Percentiles rank a stretch among this genome's conserved stretches.
Conservation (phyloP, 2,113 vertebrate species). For the Etheostoma spectabile region DNA sequence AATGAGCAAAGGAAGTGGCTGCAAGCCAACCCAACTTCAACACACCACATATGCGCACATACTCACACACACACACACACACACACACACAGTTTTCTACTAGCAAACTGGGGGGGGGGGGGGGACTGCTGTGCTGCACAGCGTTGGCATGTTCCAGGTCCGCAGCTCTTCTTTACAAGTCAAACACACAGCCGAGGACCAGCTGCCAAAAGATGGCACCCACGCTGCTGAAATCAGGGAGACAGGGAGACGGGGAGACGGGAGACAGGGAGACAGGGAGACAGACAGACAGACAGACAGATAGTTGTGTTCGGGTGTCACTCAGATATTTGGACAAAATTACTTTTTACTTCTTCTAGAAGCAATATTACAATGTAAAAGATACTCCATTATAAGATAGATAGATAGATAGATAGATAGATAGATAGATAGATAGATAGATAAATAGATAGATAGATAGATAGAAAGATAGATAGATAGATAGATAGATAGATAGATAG, state of each 20-base stretch:
- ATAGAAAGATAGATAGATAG: too few relatives aligned
- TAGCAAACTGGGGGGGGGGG: conserved; percentile 81
- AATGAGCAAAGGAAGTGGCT: conserved; percentile 78
- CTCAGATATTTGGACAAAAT: neutral
- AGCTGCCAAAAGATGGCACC: conserved; percentile 70
- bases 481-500: too few relatives aligned
- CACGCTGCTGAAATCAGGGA: conserved; percentile 33
- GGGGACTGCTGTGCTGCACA: conserved; percentile 53
- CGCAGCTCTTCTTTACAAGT: conserved; percentile 41
- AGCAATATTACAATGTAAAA: too few relatives aligned
- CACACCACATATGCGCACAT: conserved; percentile 61
- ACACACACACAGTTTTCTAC: conserved; percentile 69
- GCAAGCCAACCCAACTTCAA: conserved; percentile 73
- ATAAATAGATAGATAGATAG: too few relatives aligned
- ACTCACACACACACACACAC: conserved; percentile 62
- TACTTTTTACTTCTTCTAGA: too few relatives aligned
- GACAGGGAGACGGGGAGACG: neutral
- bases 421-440: too few relatives aligned
- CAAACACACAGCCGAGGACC: conserved; percentile 48
- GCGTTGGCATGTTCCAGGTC: conserved; percentile 62
- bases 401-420: too few relatives aligned
- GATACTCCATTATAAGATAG: too few relatives aligned
- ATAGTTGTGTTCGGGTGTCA: neutral
- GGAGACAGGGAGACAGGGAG: too few relatives aligned
- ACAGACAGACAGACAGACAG: too few relatives aligned